Percentiles rank a stretch among this genome's conserved stretches.
phyloP scores from a whole-genome alignment of 2,888 invertebrate species.

The Cephonodes hylas region DNA sequence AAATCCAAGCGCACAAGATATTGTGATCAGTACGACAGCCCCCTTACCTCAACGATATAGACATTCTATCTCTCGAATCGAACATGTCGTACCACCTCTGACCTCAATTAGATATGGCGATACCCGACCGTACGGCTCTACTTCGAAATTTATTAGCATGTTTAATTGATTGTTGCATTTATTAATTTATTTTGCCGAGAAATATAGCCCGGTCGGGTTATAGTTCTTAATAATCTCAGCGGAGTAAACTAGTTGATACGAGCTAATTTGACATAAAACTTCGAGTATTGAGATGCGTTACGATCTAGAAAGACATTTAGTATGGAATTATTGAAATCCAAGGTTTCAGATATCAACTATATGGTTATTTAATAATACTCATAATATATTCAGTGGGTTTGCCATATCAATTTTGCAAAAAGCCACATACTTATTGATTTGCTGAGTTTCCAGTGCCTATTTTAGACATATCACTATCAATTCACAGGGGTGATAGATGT shows the following conservation, averaged over 20 bases:
- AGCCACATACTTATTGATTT: too few relatives aligned
- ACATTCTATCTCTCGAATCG: conserved; percentile 21
- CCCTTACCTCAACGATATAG: neutral
- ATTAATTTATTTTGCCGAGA: neutral
- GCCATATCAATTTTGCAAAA: too few relatives aligned
- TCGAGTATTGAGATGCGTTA: too few relatives aligned
- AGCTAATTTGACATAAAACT: too few relatives aligned
- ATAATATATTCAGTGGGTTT: too few relatives aligned
- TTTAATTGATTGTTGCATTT: conserved; percentile 27
- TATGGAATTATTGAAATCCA: too few relatives aligned
- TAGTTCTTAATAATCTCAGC: neutral
- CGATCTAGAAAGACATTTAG: too few relatives aligned
- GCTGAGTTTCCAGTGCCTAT: too few relatives aligned
- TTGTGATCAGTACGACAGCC: conserved; percentile 3
- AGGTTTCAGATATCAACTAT: too few relatives aligned
- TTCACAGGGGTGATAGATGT: too few relatives aligned
- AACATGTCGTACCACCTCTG: conserved; percentile 35
- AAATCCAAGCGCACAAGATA: neutral
- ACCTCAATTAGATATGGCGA: conserved; percentile 42
- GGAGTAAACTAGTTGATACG: neutral
- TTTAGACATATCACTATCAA: too few relatives aligned
- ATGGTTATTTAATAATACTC: too few relatives aligned
- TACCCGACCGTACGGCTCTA: conserved; percentile 25
- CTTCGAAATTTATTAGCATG: conserved; percentile 34
- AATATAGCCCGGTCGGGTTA: neutral